Conservation (phyloP, 92 coral and sea anemone species). For the Anthopleura xanthogrammica region DNA sequence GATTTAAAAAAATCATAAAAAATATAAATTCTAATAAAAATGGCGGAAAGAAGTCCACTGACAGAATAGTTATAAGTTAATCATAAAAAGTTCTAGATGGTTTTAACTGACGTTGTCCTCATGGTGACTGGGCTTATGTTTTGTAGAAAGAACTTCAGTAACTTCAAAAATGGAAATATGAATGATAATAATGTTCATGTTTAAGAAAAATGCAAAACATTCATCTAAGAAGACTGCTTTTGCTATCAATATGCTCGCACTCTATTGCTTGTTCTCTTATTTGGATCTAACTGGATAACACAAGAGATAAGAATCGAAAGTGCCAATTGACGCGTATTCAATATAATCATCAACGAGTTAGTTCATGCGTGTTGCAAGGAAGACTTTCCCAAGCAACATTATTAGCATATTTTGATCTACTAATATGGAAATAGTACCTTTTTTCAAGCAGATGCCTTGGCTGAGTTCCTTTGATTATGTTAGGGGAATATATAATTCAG, state of each 20-base stretch:
- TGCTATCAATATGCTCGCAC: not conserved
- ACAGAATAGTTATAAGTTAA: no score
- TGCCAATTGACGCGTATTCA: not conserved
- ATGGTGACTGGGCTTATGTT: no score
- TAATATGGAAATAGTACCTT: not conserved
- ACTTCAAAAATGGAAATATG: no score
- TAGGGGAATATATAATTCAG: not conserved
- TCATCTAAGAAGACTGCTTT: no score
- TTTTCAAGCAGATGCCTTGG: not conserved
- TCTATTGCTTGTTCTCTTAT: not conserved
- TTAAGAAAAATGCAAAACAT: no score
- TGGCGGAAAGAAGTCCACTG: no score
- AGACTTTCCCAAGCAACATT: not conserved
- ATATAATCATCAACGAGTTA: not conserved
- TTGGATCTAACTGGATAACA: not conserved
- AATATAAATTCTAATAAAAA: no score
- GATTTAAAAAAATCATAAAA: no score
- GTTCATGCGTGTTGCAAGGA: not conserved
- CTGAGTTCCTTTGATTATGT: not conserved
- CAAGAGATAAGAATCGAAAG: not conserved
- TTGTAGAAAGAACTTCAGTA: no score
- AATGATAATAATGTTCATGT: no score
- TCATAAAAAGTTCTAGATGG: no score
- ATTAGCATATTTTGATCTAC: not conserved
- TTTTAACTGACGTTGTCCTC: no score